Base-by-base conservation (phyloP, 2,113 vertebrate species). In the Connochaetes taurinus region DNA sequence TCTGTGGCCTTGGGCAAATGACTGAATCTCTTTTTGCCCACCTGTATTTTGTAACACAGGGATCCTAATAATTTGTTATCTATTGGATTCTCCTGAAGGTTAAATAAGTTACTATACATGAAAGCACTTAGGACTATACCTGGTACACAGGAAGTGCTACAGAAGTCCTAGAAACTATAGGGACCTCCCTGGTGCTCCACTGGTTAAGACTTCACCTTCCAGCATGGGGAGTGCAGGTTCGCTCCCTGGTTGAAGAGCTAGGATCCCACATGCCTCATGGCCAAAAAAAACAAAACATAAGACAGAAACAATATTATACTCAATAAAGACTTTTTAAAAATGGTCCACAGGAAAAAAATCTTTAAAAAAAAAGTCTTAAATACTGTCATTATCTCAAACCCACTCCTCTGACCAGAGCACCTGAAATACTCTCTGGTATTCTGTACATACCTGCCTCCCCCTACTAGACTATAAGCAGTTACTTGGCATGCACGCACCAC, bases 51-150 rank as follows among this genome's bases (percentile, higher is more conserved):
- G 15, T 93, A 62, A 64, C 88, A 47, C 8, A 5, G 16, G 53
- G 29, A 47, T 80, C 23, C 40, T 43, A 90, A 29, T 16, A 83
- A 92, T 67, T 84, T 13, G 31, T 89, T 94, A 76, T 12, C 27
- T 83, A 47, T 29, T 36, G 33, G 19, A 71, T 60, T 87, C 53
- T 87, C 23, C 25, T 23, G 14, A 64, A 83, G 47, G 45, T 82
- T 83, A 92, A 86, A 94, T 90, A 55, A 64, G 71, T 78, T 78
- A 43, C 55, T 87, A 19, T n/a, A 87, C 52, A 50, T 88, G 74
- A 87, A 82, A 74, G 13, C 27, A 87, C 43, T 55, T 87, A 92
- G 60, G 90, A 87, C 4, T 58, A 19, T 81, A 16, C 31, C 43
- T 60, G 3, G 33, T 58, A 60, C 33, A 53, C 82, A 91, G 16